These are phyloP conservation scores for Puntigrus tetrazona DNA, from an alignment of 2,113 vertebrate genomes.

Conservation along the genomic window DNA sequence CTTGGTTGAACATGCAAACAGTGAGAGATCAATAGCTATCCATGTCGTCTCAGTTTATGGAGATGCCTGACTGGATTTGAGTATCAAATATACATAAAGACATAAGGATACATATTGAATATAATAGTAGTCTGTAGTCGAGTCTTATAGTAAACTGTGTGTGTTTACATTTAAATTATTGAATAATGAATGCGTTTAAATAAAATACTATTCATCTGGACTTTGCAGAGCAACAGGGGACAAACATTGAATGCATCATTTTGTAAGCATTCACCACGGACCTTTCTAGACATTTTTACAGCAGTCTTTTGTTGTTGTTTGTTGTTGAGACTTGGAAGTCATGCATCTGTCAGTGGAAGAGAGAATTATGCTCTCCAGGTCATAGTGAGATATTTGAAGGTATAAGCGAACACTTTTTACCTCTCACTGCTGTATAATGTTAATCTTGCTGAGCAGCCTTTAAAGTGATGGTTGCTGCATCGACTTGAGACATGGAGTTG, in stretches of 20 bases:
- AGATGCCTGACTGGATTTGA: not conserved
- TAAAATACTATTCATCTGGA: not conserved
- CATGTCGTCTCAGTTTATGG: not conserved
- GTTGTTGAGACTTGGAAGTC: not conserved
- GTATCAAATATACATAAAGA: not conserved
- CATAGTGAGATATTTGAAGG: conserved; percentile 6
- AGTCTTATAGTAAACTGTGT: not conserved
- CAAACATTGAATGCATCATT: not conserved
- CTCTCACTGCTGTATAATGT: conserved; percentile 50
- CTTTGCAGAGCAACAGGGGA: too few relatives aligned
- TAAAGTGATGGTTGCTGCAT: conserved; percentile 45
- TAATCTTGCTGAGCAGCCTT: conserved; percentile 52
- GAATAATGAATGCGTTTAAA: not conserved
- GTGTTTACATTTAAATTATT: not conserved
- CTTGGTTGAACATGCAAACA: conserved; percentile 2
- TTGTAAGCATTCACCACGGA: not conserved
- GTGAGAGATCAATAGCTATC: conserved; percentile 29
- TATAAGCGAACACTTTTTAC: conserved; percentile 50
- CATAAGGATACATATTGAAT: not conserved
- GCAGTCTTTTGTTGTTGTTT: not conserved
- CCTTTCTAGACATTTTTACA: not conserved
- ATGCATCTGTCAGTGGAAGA: not conserved
- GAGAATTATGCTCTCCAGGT: not conserved
- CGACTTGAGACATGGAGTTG: conserved; percentile 41
- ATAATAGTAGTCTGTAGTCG: not conserved